Conservation (phyloP, 2,113 vertebrate species). For the Pogona vitticeps region DNA sequence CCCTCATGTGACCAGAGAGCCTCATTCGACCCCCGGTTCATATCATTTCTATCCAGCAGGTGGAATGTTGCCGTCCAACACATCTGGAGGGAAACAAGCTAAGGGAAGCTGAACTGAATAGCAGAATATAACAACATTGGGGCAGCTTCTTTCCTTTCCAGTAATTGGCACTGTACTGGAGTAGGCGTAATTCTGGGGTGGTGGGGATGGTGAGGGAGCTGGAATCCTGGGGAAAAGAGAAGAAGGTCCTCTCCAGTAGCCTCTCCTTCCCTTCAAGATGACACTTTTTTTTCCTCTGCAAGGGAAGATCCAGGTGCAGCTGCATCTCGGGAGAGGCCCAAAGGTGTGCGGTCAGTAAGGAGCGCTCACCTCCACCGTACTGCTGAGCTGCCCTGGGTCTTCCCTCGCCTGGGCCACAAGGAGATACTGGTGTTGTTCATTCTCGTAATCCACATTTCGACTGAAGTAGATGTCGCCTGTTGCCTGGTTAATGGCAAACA, state of each 20-base stretch:
- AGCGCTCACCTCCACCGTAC: slow-evolving; percentile 80
- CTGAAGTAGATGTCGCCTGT: slow-evolving; percentile 84
- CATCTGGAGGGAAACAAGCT: too few species aligned
- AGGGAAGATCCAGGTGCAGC: too few species aligned
- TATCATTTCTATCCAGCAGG: too few species aligned
- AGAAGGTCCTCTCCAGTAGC: neutral
- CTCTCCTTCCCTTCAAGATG: neutral
- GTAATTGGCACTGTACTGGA: neutral
- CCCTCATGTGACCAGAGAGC: too few species aligned
- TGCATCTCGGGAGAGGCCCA: too few species aligned
- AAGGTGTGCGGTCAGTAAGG: neutral
- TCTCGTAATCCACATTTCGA: slow-evolving; percentile 84
- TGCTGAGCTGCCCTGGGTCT: slow-evolving; percentile 78
- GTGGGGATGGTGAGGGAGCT: too few species aligned
- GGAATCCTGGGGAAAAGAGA: too few species aligned
- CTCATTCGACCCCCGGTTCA: too few species aligned
- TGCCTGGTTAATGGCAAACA: slow-evolving; percentile 81
- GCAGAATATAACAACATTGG: neutral
- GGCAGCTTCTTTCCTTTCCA: neutral
- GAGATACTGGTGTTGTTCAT: slow-evolving; percentile 83
- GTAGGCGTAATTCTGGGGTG: too few species aligned
- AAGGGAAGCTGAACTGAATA: neutral
- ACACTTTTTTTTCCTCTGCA: neutral
- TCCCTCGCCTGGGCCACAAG: slow-evolving; percentile 84
- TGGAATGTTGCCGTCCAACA: too few species aligned